Percentiles rank a stretch among this genome's conserved stretches.
Evolutionary conservation across 2,113 vertebrate genomes (phyloP).

Genomic region (Stegastes partitus): DNA sequence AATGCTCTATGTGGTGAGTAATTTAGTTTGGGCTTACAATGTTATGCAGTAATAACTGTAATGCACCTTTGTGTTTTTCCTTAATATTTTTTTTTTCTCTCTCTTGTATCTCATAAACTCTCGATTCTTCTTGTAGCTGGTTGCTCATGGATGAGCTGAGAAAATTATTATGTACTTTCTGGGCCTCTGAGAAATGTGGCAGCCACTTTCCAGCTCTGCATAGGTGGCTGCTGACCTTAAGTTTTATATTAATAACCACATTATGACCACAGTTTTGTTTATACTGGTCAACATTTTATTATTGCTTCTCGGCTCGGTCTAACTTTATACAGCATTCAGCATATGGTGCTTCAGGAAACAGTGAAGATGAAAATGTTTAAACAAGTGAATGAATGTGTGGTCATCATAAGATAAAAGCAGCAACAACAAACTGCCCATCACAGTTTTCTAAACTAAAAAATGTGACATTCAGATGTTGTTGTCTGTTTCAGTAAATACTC

Average conservation of each 20-base stretch:
- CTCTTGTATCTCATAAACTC: conserved; percentile 11
- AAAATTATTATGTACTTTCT: conserved; percentile 46
- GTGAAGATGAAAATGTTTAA: neutral
- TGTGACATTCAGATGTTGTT: too few species aligned
- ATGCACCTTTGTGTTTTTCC: conserved; percentile 21
- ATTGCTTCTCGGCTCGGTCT: conserved; percentile 13
- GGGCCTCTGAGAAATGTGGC: conserved; percentile 22
- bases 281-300: conserved; percentile 13
- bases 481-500: too few species aligned
- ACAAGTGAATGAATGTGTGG: neutral
- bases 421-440: too few species aligned
- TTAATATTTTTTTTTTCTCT: neutral
- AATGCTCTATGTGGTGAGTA: neutral
- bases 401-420: too few species aligned
- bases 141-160: conserved; percentile 26
- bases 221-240: conserved; percentile 1
- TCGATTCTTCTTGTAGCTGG: conserved; percentile 18
- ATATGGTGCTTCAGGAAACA: neutral
- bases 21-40: neutral
- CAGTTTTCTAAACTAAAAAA: too few species aligned
- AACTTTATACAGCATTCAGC: neutral
- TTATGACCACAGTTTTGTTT: conserved; percentile 39
- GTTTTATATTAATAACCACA: conserved; percentile 21
- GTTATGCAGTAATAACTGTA: conserved; percentile 9
- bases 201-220: conserved; percentile 11